These are phyloP conservation scores for Rhogogaster chlorosoma DNA, from an alignment of 2,888 invertebrate genomes.

Conservation along the genomic window DNA sequence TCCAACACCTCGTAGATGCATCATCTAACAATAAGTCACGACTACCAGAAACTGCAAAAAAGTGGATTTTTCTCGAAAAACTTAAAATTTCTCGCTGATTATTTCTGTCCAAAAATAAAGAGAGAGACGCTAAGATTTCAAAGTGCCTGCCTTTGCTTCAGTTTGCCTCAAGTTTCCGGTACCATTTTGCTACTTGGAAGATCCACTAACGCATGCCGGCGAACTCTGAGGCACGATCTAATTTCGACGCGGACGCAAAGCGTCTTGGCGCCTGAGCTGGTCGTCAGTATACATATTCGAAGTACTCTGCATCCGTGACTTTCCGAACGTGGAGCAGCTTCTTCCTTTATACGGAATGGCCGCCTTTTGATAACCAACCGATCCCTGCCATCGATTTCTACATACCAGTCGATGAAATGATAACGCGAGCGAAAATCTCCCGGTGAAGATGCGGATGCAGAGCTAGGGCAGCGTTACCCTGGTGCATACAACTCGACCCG, in stretches of 20 bases:
- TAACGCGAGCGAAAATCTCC: not conserved
- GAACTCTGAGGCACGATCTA: slow-evolving; percentile 20
- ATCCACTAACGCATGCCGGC: slow-evolving; percentile 17
- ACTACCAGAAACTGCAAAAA: not conserved
- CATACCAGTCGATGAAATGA: not conserved
- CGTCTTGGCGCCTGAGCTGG: slow-evolving; percentile 12
- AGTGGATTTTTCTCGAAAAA: not conserved
- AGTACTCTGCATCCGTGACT: not conserved
- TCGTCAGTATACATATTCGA: not conserved
- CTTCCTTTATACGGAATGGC: not conserved
- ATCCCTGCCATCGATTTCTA: not conserved
- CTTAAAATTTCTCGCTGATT: not conserved
- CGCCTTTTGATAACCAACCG: not conserved
- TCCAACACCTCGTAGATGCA: not conserved
- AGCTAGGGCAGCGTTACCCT: not conserved
- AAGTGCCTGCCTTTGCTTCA: not conserved
- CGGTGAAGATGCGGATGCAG: not conserved
- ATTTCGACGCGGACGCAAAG: slow-evolving; percentile 25
- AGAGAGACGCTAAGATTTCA: too few relatives aligned
- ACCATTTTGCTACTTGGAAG: not conserved
- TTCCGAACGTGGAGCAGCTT: not conserved
- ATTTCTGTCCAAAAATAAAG: not conserved
- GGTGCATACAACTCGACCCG: slow-evolving; percentile 19
- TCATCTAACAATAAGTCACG: too few relatives aligned
- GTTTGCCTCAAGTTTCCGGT: not conserved